Conservation (phyloP, 2,888 invertebrate genomes). For the Pandemis corylana region DNA sequence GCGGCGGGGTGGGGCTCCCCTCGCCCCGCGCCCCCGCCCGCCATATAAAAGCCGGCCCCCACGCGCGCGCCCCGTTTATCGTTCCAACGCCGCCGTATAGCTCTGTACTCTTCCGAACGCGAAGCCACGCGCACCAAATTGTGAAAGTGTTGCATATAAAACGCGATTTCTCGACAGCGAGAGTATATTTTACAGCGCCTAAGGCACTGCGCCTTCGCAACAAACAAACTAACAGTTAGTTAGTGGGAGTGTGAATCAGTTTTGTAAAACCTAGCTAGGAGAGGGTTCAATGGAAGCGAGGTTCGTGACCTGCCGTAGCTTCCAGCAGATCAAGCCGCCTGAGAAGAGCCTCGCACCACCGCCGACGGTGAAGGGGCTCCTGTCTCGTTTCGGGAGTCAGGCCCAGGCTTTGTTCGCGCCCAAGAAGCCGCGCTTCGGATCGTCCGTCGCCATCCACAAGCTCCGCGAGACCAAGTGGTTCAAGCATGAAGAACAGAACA, state of each 20-base stretch:
- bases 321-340: constrained; percentile 84
- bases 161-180: constrained; percentile 76
- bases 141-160: constrained; percentile 79
- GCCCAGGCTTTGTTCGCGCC: constrained; percentile 83
- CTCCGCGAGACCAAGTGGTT: constrained; percentile 91
- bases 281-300: constrained; percentile 85
- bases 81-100: constrained; percentile 69
- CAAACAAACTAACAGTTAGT: constrained; percentile 53
- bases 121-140: constrained; percentile 76
- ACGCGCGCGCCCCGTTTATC: constrained; percentile 81
- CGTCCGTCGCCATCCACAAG: constrained; percentile 89
- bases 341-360: constrained; percentile 81
- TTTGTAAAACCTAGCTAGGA: constrained; percentile 68
- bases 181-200: constrained; percentile 65
- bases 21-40: constrained; percentile 53
- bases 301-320: constrained; percentile 84
- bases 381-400: constrained; percentile 83
- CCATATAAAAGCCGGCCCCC: constrained; percentile 66
- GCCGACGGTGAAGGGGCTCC: constrained; percentile 81
- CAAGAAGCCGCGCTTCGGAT: constrained; percentile 84
- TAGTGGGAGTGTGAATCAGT: constrained; percentile 64
- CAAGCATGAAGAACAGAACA: constrained; percentile 88
- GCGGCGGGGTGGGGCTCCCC: constrained; percentile 57
- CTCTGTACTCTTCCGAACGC: constrained; percentile 58
- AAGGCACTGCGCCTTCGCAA: constrained; percentile 53